These are phyloP conservation scores for Tadarida brasiliensis DNA, from an alignment of 2,797 vertebrate genomes.

Conservation along the genomic window DNA sequence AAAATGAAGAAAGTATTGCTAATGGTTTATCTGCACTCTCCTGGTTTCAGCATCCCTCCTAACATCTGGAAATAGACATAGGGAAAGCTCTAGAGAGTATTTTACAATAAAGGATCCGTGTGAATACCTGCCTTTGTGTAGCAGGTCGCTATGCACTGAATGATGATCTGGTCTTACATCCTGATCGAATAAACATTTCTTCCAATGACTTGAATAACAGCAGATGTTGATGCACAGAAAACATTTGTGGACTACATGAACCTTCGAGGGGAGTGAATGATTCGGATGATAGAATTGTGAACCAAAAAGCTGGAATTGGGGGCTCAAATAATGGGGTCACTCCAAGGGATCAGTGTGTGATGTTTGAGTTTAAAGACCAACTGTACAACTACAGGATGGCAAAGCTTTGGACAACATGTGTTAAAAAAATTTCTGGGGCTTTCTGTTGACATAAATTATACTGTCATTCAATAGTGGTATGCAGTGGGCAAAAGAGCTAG, in stretches of 20 bases:
- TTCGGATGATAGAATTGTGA: slow-evolving; percentile 58
- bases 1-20: slow-evolving; percentile 20
- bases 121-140: neutral
- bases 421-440: slow-evolving; percentile 19
- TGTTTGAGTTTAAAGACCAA: slow-evolving; percentile 29
- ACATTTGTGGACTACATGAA: slow-evolving; percentile 21
- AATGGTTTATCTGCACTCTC: neutral
- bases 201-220: slow-evolving; percentile 38
- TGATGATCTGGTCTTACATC: neutral
- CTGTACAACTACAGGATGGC: neutral
- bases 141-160: neutral
- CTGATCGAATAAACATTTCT: slow-evolving; percentile 43
- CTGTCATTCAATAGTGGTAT: slow-evolving; percentile 2
- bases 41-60: slow-evolving; percentile 42
- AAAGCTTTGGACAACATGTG: slow-evolving; percentile 34
- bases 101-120: neutral
- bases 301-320: slow-evolving; percentile 8
- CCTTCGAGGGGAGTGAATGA: neutral
- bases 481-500: neutral
- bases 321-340: slow-evolving; percentile 36
- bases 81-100: slow-evolving; percentile 34
- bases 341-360: neutral
- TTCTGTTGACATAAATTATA: slow-evolving; percentile 10
- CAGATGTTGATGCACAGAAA: slow-evolving; percentile 39
- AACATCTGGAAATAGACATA: slow-evolving; percentile 43